These are phyloP conservation scores for Gambelia wislizenii DNA, from an alignment of 2,797 vertebrate genomes.

Conservation along the genomic window DNA sequence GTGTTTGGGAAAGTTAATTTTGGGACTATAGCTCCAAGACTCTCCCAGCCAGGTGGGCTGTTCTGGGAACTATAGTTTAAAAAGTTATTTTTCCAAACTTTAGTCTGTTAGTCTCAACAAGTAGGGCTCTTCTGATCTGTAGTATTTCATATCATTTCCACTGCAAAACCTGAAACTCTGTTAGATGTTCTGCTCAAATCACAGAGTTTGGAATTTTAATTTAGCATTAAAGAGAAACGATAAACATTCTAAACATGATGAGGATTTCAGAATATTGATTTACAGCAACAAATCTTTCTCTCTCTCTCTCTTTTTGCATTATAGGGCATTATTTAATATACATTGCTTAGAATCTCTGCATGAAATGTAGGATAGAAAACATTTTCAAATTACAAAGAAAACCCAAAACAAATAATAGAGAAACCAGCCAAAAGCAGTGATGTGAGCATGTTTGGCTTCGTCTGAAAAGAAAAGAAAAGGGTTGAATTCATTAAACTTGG, in stretches of 20 bases:
- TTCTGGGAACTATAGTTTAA: too few species aligned
- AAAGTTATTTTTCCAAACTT: too few species aligned
- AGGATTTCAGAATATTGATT: neutral
- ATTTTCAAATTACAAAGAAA: neutral
- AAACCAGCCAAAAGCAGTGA: neutral
- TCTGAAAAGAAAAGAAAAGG: neutral
- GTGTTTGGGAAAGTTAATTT: too few species aligned
- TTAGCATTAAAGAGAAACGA: neutral
- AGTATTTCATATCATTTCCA: neutral
- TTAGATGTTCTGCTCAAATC: neutral
- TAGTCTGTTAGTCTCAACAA: neutral
- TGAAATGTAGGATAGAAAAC: neutral
- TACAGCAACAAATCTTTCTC: neutral
- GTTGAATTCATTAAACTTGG: neutral
- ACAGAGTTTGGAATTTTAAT: neutral
- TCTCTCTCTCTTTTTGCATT: neutral
- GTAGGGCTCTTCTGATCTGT: neutral
- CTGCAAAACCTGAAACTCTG: neutral
- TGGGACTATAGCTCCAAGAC: too few species aligned
- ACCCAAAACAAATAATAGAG: neutral
- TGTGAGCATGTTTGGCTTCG: neutral
- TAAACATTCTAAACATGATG: neutral
- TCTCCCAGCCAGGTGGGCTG: too few species aligned
- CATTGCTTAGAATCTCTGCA: neutral
- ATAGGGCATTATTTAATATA: neutral